phyloP scores from a whole-genome alignment of 2,113 vertebrate species.

The Gymnobelideus leadbeateri region DNA sequence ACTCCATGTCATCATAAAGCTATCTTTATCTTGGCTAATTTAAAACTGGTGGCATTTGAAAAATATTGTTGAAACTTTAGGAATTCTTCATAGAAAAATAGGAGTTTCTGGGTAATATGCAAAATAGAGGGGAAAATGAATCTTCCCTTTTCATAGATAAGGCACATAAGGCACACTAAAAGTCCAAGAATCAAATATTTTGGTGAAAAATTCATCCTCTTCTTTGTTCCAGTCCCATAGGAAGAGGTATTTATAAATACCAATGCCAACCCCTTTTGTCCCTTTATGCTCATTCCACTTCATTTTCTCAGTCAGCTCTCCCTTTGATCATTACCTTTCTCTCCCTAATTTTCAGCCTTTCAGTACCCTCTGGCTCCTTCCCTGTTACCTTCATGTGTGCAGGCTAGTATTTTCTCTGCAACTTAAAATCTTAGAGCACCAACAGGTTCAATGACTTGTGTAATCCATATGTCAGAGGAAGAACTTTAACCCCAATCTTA shows the following conservation, averaged over 20 bases:
- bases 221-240: neutral
- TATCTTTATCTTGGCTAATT: too few relatives aligned
- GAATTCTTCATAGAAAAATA: conserved; percentile 26
- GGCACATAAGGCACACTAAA: too few relatives aligned
- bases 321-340: neutral
- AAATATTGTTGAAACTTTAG: neutral
- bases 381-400: neutral
- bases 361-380: neutral
- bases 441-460: neutral
- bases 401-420: neutral
- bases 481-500: neutral
- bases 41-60: neutral
- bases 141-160: too few relatives aligned
- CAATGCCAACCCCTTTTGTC: neutral
- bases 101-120: neutral
- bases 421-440: neutral
- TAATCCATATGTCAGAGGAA: neutral
- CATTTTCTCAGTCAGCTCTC: neutral
- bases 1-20: neutral
- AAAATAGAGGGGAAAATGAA: too few relatives aligned
- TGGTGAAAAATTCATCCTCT: too few relatives aligned
- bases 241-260: neutral
- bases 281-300: neutral
- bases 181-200: too few relatives aligned
- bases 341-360: neutral